A percentile compares a stretch with the other conserved stretches of the same genome.
phyloP scores from a whole-genome alignment of 2,797 vertebrate genomes.

The Periparus ater region DNA sequence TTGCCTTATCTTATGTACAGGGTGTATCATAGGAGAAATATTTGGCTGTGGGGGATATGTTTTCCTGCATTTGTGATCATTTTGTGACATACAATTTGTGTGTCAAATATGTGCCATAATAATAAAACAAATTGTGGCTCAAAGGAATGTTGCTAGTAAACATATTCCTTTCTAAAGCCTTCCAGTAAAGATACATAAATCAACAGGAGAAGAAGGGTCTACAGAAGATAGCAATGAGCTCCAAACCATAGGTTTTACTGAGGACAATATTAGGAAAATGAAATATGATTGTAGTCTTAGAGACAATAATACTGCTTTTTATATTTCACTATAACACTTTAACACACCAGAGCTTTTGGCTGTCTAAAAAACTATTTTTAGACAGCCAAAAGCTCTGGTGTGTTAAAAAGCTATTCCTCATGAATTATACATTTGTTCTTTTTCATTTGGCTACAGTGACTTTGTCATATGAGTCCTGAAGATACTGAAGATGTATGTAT shows the following conservation, averaged over 20 bases:
- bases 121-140: background rate
- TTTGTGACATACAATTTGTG: background rate
- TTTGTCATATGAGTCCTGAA: conserved; percentile 67
- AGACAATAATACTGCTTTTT: conserved; percentile 49
- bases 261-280: conserved; percentile 24
- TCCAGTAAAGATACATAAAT: conserved; percentile 50
- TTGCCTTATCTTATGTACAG: background rate
- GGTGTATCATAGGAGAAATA: background rate
- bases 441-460: conserved; percentile 57
- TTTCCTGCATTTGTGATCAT: background rate
- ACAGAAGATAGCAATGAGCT: background rate
- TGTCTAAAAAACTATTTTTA: conserved; percentile 57
- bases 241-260: background rate
- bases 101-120: background rate
- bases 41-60: background rate
- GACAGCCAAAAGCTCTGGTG: conserved; percentile 60
- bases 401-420: conserved; percentile 64
- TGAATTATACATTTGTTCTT: conserved; percentile 76
- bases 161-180: conserved; percentile 15
- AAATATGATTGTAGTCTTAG: conserved; percentile 21
- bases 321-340: conserved; percentile 4
- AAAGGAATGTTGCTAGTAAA: conserved; percentile 40
- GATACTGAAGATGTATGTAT: conserved; percentile 38
- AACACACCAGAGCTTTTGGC: background rate
- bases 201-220: background rate